These are phyloP conservation scores for Phyto melanocephala DNA, from an alignment of 2,888 invertebrate species.

Conservation along the genomic window DNA sequence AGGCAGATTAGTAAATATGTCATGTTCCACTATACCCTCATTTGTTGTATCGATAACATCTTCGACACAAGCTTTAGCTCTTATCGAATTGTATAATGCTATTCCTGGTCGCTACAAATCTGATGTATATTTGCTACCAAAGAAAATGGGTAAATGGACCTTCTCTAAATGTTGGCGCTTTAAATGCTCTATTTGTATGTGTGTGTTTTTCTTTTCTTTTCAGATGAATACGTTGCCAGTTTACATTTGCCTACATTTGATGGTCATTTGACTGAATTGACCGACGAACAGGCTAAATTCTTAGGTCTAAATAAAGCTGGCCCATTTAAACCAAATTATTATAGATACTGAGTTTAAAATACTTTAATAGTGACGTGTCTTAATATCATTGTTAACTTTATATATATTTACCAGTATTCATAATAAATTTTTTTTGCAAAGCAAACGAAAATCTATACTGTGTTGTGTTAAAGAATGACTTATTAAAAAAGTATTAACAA, in stretches of 20 bases:
- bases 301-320: constrained; percentile 98
- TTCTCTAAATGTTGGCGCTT: background rate
- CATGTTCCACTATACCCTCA: constrained; percentile 97
- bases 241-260: constrained; percentile 98
- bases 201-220: background rate
- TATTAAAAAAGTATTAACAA: too few relatives aligned
- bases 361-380: constrained; percentile 10
- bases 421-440: background rate
- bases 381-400: constrained; percentile 21
- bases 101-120: constrained; percentile 96
- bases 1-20: constrained; percentile 95
- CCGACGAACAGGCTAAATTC: constrained; percentile 98
- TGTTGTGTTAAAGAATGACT: too few relatives aligned
- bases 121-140: constrained; percentile 97
- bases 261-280: constrained; percentile 96
- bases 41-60: constrained; percentile 99
- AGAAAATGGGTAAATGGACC: constrained; percentile 91
- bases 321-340: constrained; percentile 99
- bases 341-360: constrained; percentile 83
- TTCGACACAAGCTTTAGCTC: constrained; percentile 96
- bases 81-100: constrained; percentile 98
- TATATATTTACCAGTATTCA: constrained; percentile 69
- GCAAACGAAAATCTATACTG: too few relatives aligned
- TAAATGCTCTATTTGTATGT: background rate
- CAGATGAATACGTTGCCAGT: constrained; percentile 98